Conservation (phyloP, 2,888 invertebrate genomes). For the Lathronympha strigana region DNA sequence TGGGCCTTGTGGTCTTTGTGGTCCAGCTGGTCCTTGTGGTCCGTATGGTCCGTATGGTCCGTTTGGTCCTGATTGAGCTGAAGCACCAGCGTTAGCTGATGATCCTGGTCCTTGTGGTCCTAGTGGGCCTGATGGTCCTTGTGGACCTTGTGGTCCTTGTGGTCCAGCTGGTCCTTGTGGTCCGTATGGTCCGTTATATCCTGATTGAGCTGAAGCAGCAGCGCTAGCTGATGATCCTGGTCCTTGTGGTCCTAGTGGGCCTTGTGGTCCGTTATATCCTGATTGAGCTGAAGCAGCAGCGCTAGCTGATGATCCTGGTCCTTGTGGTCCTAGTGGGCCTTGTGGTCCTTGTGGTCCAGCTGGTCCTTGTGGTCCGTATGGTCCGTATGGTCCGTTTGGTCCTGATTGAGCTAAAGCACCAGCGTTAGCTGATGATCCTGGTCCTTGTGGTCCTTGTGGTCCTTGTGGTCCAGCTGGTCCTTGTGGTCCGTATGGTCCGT, state of each 20-base stretch:
- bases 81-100: no score
- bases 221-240: slow-evolving; percentile 10
- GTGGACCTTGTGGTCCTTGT: slow-evolving; percentile 4
- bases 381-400: slow-evolving; percentile 26
- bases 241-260: slow-evolving; percentile 8
- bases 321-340: slow-evolving; percentile 7
- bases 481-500: slow-evolving; percentile 35
- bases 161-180: slow-evolving; percentile 29
- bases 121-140: slow-evolving; percentile 1
- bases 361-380: slow-evolving; percentile 20
- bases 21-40: not conserved
- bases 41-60: slow-evolving; percentile 18
- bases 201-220: not conserved
- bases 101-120: slow-evolving; percentile 8
- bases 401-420: slow-evolving; percentile 36
- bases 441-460: slow-evolving; percentile 20
- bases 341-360: slow-evolving; percentile 3
- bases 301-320: slow-evolving; percentile 10
- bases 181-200: slow-evolving; percentile 14
- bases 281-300: not conserved
- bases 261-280: slow-evolving; percentile 10
- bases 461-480: slow-evolving; percentile 33
- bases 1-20: not conserved
- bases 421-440: slow-evolving; percentile 35
- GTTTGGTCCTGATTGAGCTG: not conserved